Evolutionary conservation across 2,113 vertebrate species (phyloP), one percentile per base, ranked within the genome.

Genomic region (Bostrychus sinensis): DNA sequence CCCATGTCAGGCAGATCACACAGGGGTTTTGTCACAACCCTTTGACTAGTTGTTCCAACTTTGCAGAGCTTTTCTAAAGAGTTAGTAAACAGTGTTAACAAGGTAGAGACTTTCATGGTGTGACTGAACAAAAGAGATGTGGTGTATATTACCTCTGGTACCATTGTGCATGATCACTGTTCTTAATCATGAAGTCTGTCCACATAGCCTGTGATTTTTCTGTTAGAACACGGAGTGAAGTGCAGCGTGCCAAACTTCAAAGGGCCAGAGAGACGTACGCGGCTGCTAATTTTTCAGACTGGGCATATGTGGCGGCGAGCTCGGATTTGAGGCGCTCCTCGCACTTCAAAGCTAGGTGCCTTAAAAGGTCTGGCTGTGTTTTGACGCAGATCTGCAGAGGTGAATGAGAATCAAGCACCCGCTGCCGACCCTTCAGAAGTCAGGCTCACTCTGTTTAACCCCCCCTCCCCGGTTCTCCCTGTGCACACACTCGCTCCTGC

Each of bases 321-420:
- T 89, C 79, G 90, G 91, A 91, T 93, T 93, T 92, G 90, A 92
- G 91, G 91, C 89, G 90, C 91, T 91, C 85, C 75, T 84, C 86
- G 79, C 86, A 94, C 93, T 94, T 95, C 93, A 94, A 94, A 95
- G 93, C 70, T 68, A 53, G 89, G 83, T 81, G 86, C 87, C 88
- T 92, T 92, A 84, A 93, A 93, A 91, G 92, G 92, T 92, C 87
- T 89, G 88, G 63, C 3, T 92, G 91, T 93, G 91, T 92, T 93
- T 92, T 93, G 92, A 94, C 93, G 85, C 89, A 91, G 88, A 93
- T 94, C 91, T 72, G 72, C 90, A 90, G 91, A 94, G 93, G 92
- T 94, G 92, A 94, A 91, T 92, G 92, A 94, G 91, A 91, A 94
- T 93, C 90, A 93, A 93, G 91, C 87, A 88, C 82, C 87, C 81